Conservation (phyloP, 2,113 vertebrate genomes). For the Climacteris rufus region DNA sequence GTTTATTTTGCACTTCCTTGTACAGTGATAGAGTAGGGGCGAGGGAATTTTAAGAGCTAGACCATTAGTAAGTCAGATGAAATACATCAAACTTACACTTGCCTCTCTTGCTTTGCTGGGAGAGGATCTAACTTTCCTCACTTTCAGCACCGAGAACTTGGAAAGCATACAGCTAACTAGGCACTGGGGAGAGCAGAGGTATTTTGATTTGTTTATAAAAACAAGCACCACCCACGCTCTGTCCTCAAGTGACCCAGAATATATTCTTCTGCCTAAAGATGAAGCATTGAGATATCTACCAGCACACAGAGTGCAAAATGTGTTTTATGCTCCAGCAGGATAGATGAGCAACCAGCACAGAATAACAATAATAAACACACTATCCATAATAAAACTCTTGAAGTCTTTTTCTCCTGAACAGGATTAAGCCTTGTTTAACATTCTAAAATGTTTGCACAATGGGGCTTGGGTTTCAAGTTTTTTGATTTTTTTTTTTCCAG, state of each 20-base stretch:
- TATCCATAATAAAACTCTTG: background rate
- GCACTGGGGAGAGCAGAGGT: conserved; percentile 8
- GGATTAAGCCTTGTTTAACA: background rate
- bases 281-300: background rate
- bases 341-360: background rate
- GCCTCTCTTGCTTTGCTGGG: background rate
- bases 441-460: background rate
- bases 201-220: conserved; percentile 57
- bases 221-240: conserved; percentile 35
- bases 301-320: background rate
- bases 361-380: conserved; percentile 27
- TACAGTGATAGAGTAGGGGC: background rate
- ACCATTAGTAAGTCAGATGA: background rate
- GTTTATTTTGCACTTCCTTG: conserved; percentile 2
- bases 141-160: conserved; percentile 46
- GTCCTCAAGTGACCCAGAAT: conserved; percentile 45
- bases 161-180: conserved; percentile 35
- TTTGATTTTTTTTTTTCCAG: background rate
- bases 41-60: background rate
- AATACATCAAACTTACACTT: background rate
- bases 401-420: background rate
- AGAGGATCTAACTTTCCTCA: background rate
- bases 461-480: background rate
- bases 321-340: background rate
- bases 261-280: background rate